Base-by-base conservation (phyloP, 2,888 invertebrate genomes). In the Esperia sulphurella region DNA sequence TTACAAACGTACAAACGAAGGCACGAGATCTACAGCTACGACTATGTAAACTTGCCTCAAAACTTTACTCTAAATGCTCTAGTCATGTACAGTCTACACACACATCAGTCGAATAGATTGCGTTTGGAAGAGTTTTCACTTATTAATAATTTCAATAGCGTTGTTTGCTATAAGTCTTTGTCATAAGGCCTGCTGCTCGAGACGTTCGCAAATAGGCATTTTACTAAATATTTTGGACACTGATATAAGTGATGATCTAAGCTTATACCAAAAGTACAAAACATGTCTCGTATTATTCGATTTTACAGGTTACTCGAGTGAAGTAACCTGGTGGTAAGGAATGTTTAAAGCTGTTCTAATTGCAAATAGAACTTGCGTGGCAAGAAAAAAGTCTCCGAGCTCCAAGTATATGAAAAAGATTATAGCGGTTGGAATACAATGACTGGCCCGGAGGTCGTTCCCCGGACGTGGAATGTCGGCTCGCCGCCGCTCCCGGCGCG, bases 21-120 rank as follows among this genome's bases (percentile, higher is more conserved):
- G 88, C 88, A 87, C 87, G 87, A 88, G 86, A 86, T 86, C 87
- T 80, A 81, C 73, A 69, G 62, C 83, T 85, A 87, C 77, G 81
- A 84, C 83, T 83, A 84, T 74, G 75, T 79, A 80, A 79, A 83
- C 77, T 79, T 79, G 81, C 80, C 79, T 76, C 70, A 75, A 79
- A 73, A 69, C 63, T 75, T 72, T 41, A 79, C 65, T 70, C 84
- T 85, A 85, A 85, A 85, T 83, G 84, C 83, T 77, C n/a, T 35
- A 35, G 21, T 21, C 21, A 21, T 71, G 69, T 75, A 76, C 78
- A 21, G 73, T 73, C 66, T 54, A 54, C 41, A 54, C 54, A 55
- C 76, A 71, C 75, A 45, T 86, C 86, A 85, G 84, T 86, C 86
- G 71, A 79, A 69, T 61, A 65, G 29, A 70, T 74, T 79, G 72